These are phyloP conservation scores for Dromaius novaehollandiae DNA, from an alignment of 2,113 vertebrate genomes.

Conservation along the genomic window DNA sequence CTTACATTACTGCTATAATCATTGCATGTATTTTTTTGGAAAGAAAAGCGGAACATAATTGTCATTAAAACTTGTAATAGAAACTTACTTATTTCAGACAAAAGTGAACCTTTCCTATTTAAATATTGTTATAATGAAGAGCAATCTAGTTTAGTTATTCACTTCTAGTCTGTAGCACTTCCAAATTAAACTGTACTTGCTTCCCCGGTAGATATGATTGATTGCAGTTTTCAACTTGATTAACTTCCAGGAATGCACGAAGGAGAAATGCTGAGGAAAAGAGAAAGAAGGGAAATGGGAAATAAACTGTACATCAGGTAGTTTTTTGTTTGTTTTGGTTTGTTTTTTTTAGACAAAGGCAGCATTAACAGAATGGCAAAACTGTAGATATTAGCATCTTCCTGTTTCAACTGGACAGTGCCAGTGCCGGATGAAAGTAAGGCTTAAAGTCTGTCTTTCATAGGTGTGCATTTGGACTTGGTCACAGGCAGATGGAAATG, in stretches of 20 bases:
- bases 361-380: not conserved
- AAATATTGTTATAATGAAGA: conserved; percentile 40
- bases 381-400: not conserved
- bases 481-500: not conserved
- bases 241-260: conserved; percentile 57
- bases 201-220: conserved; percentile 41
- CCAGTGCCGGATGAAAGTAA: not conserved
- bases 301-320: not conserved
- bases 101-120: not conserved
- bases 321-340: not conserved
- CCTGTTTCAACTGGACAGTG: not conserved
- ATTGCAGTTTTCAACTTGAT: conserved; percentile 60
- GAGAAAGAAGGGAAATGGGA: conserved; percentile 15
- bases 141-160: conserved; percentile 18
- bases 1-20: not conserved
- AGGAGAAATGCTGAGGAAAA: conserved; percentile 26
- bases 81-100: not conserved
- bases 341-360: not conserved
- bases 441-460: not conserved
- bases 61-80: not conserved
- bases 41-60: not conserved
- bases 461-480: not conserved
- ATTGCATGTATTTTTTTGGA: not conserved
- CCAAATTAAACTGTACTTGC: conserved; percentile 19
- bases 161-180: conserved; percentile 10